Conservation (phyloP, 2,113 vertebrate genomes). For the Bombycilla garrulus region DNA sequence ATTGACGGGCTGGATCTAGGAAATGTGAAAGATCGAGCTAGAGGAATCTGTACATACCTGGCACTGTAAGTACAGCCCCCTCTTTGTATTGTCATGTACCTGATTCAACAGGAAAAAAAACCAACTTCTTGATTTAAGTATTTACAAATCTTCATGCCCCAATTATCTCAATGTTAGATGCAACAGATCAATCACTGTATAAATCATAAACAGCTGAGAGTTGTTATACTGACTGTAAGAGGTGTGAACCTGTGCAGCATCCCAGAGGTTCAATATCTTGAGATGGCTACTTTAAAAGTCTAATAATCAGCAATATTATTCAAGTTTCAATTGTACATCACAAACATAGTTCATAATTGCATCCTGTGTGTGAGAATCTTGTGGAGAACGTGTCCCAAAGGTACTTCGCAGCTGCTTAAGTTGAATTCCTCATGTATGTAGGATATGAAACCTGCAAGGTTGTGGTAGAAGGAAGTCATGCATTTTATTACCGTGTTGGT, state of each 20-base stretch:
- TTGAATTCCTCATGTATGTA: neutral
- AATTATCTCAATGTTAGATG: neutral
- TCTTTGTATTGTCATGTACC: neutral
- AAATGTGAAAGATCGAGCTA: conserved; percentile 82
- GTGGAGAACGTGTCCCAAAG: neutral
- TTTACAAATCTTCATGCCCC: neutral
- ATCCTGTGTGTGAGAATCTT: neutral
- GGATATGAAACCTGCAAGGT: neutral
- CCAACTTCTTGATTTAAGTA: neutral
- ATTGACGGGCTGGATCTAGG: conserved; percentile 87
- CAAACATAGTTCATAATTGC: neutral
- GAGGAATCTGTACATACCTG: conserved; percentile 86
- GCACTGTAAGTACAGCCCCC: conserved; percentile 78
- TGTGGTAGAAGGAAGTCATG: neutral
- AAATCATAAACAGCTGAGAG: neutral
- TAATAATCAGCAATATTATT: neutral
- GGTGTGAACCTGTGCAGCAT: neutral
- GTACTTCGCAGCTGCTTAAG: neutral
- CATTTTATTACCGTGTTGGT: neutral
- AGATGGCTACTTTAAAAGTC: neutral
- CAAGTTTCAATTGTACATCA: neutral
- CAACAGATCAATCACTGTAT: neutral
- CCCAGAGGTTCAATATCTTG: neutral
- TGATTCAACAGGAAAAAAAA: neutral
- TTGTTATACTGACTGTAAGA: neutral